Evolutionary conservation across 1,140 invertebrate species (phyloP).

Genomic region (Brachionus plicatilis): DNA sequence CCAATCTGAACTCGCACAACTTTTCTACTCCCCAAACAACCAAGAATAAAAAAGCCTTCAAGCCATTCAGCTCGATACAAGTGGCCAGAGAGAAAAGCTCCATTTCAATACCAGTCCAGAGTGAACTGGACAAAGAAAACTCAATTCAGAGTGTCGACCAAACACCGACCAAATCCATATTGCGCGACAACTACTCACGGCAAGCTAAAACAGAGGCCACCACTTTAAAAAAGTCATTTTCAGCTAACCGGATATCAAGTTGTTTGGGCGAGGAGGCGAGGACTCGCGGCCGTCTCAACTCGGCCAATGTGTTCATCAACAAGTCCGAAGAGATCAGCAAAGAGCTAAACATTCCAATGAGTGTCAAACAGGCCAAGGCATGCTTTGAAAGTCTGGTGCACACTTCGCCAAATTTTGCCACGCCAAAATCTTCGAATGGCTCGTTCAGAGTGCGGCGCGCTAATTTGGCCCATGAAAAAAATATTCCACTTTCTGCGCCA

Average conservation of each 20-base stretch:
- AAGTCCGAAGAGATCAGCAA: slow-evolving; percentile 13
- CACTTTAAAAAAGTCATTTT: neutral
- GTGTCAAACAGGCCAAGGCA: slow-evolving; percentile 19
- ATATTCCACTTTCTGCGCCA: neutral
- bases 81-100: neutral
- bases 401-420: neutral
- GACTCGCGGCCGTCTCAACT: neutral
- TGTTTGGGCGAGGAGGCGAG: neutral
- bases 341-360: slow-evolving; percentile 4
- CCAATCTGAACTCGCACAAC: neutral
- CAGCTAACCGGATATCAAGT: neutral
- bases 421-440: neutral
- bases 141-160: neutral
- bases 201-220: too few species aligned
- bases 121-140: neutral
- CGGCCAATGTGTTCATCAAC: neutral
- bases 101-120: neutral
- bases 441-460: too few species aligned
- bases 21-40: neutral
- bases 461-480: neutral
- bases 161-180: neutral
- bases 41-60: neutral
- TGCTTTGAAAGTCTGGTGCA: slow-evolving; percentile 13
- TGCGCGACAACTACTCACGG: neutral
- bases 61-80: neutral